These are phyloP conservation scores for Rhyacophila brunnea DNA, from an alignment of 1,140 invertebrate species.

Conservation along the genomic window DNA sequence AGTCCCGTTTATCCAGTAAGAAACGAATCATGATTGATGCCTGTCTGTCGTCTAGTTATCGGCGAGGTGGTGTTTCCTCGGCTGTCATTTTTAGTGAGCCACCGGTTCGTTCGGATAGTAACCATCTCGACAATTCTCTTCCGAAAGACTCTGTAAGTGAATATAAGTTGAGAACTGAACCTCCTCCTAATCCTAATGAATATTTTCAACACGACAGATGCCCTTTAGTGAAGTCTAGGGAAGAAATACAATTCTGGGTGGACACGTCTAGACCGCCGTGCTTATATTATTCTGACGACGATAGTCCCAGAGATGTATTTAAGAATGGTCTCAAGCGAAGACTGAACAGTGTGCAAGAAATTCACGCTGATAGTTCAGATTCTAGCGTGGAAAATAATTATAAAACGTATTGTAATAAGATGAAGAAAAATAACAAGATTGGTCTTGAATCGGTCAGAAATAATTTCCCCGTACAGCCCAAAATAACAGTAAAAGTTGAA, in stretches of 20 bases:
- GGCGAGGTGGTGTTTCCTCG: no score
- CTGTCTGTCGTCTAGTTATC: no score
- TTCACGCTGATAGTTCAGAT: background rate
- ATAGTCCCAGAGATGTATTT: background rate
- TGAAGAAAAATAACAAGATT: background rate
- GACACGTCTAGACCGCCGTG: conserved; percentile 16
- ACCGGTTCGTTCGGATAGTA: no score
- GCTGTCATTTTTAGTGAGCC: no score
- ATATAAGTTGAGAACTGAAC: no score
- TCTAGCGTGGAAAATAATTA: background rate
- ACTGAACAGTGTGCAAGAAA: background rate
- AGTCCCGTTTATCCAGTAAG: no score
- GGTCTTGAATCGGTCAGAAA: no score
- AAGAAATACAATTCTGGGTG: conserved; percentile 28
- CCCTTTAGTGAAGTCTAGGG: conserved; percentile 10
- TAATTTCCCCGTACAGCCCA: no score
- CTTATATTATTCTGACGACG: conserved; percentile 12
- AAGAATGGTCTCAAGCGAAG: background rate
- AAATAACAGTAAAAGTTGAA: no score
- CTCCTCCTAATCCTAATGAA: background rate
- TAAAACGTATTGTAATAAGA: background rate
- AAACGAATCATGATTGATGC: no score
- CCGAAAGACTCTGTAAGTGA: no score
- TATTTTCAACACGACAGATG: background rate
- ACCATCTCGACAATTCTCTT: no score